These are phyloP conservation scores for Capitulum mitella DNA, from an alignment of 2,888 invertebrate genomes.

Conservation along the genomic window DNA sequence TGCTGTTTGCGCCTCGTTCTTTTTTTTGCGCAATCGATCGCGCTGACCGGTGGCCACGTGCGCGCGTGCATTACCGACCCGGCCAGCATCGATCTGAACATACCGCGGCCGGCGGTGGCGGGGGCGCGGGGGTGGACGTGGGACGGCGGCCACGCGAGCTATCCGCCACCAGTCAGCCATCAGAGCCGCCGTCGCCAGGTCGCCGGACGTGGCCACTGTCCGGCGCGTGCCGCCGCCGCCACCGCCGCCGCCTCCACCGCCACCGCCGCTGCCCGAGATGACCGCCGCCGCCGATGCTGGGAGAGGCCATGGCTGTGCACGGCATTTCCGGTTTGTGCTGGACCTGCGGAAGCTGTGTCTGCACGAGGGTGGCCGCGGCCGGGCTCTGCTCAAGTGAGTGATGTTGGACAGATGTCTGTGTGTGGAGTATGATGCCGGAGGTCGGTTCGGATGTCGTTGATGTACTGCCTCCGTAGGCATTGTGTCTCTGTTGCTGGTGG, in stretches of 20 bases:
- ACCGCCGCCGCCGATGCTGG: neutral
- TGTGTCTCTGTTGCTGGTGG: too few species aligned
- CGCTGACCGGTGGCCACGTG: neutral
- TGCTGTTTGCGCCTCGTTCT: too few species aligned
- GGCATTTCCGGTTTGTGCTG: constrained; percentile 2
- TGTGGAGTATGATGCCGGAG: too few species aligned
- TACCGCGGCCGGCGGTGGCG: neutral
- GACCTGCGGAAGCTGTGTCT: constrained; percentile 9
- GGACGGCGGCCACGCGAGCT: too few species aligned
- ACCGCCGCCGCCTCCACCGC: neutral
- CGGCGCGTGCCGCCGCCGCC: neutral
- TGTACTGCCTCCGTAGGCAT: too few species aligned
- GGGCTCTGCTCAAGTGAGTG: neutral
- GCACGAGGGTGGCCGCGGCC: neutral
- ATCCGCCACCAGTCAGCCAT: neutral
- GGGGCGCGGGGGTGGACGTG: neutral
- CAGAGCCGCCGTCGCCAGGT: neutral
- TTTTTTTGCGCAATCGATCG: neutral
- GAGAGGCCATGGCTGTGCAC: neutral
- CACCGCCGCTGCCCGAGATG: neutral
- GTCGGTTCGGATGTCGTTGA: too few species aligned
- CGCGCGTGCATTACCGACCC: neutral
- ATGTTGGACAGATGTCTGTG: neutral
- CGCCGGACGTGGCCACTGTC: neutral
- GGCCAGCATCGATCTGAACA: neutral